Evolutionary conservation across 1,140 invertebrate species (phyloP).

Genomic region (Araneus ventricosus): DNA sequence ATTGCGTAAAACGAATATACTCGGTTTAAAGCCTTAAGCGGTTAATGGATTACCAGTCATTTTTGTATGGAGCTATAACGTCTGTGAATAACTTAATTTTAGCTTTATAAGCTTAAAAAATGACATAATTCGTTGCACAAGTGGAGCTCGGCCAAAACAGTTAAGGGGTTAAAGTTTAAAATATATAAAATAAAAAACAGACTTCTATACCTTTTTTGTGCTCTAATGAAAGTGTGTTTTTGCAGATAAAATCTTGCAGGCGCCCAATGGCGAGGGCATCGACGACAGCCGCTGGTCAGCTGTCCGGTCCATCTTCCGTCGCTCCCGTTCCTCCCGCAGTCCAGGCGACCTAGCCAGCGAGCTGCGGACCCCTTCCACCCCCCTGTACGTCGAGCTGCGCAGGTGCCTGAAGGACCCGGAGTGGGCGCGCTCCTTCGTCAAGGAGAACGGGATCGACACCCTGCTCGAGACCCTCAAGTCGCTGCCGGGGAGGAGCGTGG

Average conservation of each 20-base stretch:
- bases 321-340: not conserved
- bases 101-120: too few relatives aligned
- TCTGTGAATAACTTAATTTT: too few relatives aligned
- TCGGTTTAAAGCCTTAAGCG: too few relatives aligned
- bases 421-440: slow-evolving; percentile 58
- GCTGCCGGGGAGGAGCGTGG: slow-evolving; percentile 29
- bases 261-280: not conserved
- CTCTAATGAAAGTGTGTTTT: too few relatives aligned
- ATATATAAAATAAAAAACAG: too few relatives aligned
- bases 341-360: slow-evolving; percentile 54
- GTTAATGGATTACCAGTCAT: too few relatives aligned
- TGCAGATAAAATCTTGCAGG: not conserved
- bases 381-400: slow-evolving; percentile 14
- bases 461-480: slow-evolving; percentile 51
- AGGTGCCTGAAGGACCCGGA: slow-evolving; percentile 33
- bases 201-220: too few relatives aligned
- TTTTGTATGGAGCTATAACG: too few relatives aligned
- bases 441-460: slow-evolving; percentile 49
- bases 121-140: too few relatives aligned
- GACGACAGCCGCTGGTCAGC: not conserved
- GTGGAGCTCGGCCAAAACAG: too few relatives aligned
- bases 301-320: slow-evolving; percentile 21
- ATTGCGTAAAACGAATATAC: too few relatives aligned
- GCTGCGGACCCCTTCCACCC: slow-evolving; percentile 33
- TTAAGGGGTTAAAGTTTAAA: too few relatives aligned